phyloP scores from a whole-genome alignment of 2,888 invertebrate genomes.

The Pterobdella sp. region DNA sequence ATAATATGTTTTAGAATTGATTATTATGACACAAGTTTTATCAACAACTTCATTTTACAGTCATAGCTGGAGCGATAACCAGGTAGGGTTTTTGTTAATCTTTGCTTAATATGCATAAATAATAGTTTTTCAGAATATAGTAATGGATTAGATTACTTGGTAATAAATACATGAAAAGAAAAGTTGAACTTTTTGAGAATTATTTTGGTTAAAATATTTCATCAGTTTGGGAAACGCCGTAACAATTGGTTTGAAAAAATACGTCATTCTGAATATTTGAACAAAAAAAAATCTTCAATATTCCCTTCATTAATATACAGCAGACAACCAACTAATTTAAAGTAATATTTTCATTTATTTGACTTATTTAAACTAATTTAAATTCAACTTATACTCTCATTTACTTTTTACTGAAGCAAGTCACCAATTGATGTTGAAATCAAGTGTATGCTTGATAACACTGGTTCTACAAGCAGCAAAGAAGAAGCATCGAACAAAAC shows the following conservation, averaged over 20 bases:
- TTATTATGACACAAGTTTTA: conserved; percentile 26
- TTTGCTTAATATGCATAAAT: no score
- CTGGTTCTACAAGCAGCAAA: neutral
- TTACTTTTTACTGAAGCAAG: neutral
- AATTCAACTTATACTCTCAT: neutral
- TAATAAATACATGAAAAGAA: no score
- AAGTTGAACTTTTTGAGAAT: no score
- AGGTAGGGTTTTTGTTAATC: no score
- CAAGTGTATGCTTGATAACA: neutral
- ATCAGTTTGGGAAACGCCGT: conserved; percentile 6
- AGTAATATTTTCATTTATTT: neutral
- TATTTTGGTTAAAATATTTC: neutral
- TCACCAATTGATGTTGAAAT: neutral
- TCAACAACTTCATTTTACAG: conserved; percentile 16
- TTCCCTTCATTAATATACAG: neutral
- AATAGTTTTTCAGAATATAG: no score
- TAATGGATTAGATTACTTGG: no score
- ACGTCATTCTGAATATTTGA: conserved; percentile 18
- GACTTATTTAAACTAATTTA: neutral
- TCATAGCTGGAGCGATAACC: neutral
- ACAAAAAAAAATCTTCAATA: neutral
- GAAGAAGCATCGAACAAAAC: neutral
- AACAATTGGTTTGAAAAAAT: conserved; percentile 25
- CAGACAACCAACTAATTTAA: neutral
- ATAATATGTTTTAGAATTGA: neutral